Evolutionary conservation across 2,797 vertebrate genomes (phyloP).

Genomic region (Argyrosomus regius): DNA sequence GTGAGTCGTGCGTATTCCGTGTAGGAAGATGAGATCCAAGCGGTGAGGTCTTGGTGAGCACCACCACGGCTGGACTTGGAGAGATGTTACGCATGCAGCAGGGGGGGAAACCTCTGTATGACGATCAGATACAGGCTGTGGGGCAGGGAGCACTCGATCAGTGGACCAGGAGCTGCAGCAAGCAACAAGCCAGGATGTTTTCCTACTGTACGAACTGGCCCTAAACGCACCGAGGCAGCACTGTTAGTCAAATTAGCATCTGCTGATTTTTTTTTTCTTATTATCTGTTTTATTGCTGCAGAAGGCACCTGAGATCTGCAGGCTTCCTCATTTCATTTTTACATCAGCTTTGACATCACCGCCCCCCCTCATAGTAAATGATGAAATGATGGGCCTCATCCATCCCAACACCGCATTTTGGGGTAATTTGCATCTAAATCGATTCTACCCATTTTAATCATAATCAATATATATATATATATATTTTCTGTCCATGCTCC

Average conservation of each 20-base stretch:
- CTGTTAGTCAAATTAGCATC: slow-evolving; percentile 44
- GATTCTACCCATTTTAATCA: background rate
- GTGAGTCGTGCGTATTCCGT: slow-evolving; percentile 69
- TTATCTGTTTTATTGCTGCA: slow-evolving; percentile 53
- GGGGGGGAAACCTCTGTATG: slow-evolving; percentile 84
- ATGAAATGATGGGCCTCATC: slow-evolving; percentile 49
- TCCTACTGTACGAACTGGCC: slow-evolving; percentile 44
- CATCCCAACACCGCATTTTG: slow-evolving; percentile 1
- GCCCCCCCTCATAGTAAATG: slow-evolving; percentile 55
- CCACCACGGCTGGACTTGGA: slow-evolving; percentile 72
- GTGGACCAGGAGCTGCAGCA: slow-evolving; percentile 58
- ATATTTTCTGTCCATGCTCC: background rate
- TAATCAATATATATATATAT: background rate
- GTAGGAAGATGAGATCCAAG: slow-evolving; percentile 64
- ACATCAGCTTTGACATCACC: slow-evolving; percentile 83
- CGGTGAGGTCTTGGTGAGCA: slow-evolving; percentile 68
- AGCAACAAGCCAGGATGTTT: slow-evolving; percentile 29
- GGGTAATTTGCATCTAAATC: background rate
- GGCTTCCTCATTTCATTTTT: slow-evolving; percentile 76
- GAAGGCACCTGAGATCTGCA: slow-evolving; percentile 62
- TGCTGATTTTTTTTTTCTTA: slow-evolving; percentile 16
- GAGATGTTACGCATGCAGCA: slow-evolving; percentile 80
- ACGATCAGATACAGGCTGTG: slow-evolving; percentile 74
- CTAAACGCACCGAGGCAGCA: slow-evolving; percentile 65
- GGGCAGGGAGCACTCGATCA: slow-evolving; percentile 70